Evolutionary conservation across 2,113 vertebrate genomes (phyloP), one percentile per base, ranked within the genome.

Genomic region (Labrus mixtus): DNA sequence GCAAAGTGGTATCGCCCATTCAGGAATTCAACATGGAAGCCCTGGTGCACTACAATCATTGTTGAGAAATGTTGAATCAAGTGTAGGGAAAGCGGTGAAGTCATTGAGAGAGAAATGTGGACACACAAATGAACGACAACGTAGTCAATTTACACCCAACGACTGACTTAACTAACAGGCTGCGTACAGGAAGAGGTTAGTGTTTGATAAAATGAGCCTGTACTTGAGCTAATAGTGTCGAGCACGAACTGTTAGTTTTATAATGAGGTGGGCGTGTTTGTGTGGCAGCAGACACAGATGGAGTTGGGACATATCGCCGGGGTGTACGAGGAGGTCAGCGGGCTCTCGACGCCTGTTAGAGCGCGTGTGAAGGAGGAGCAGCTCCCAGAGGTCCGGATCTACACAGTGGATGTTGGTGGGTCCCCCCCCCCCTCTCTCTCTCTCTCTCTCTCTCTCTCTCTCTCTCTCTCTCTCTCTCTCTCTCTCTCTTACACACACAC

Each of bases 391-490:
- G 1, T n/a, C 53, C 67, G 61, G 13, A 29, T 68, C 23, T 79
- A 82, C 74, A 90, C 83, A 0, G 79, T 95, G 61, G 83, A 73
- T 6, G 73, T 91, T 59, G 94, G 94, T 92, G 65, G 79, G 57
- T 33, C n/a, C n/a, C n/a, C n/a, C n/a, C n/a, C n/a, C n/a, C n/a
- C n/a, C 10, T 2, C 36, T 22, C 43, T 19, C 16, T 1, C 53
- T 1, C 11, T 9, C 37, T 37, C 56, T 51, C 6, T 16, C 25
- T n/a, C n/a, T n/a, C 10, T 2, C 36, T 22, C 43, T 19, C 16
- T 1, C 53, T 1, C 11, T 9, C 37, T 37, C 48, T 3, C 10
- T 3, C 48, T 3, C 10, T 3, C 57, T 39, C 57, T 51, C 7
- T 22, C 29, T 59, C 17, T 10, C 22, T 20, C 19, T n/a, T 15